Evolutionary conservation across 1,140 invertebrate genomes (phyloP), one percentile per base, ranked within the genome.

Genomic region (Drosophila ohnishii): DNA sequence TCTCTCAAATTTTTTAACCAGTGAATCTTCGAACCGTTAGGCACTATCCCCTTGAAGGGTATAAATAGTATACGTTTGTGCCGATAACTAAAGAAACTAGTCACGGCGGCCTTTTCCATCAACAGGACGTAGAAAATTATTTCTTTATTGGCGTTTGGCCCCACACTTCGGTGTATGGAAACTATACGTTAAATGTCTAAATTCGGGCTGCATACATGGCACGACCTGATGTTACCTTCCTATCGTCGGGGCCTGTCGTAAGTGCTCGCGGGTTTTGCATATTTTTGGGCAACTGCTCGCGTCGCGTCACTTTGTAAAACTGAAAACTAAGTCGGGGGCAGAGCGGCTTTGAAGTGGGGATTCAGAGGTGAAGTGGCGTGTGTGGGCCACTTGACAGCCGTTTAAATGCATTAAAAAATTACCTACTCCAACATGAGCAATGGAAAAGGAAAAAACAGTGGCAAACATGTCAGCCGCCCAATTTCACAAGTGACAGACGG

Each of bases 321-420:
- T 64, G 37, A 25, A 32, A 81, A 77, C 73, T 50, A 53, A 44
- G 28, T 34, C 51, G 55, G 34, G 55, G 59, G 42, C 25, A 22
- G 40, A 13, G 32, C 37, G 28, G 32, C 53, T 22, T 25, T 22
- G 16, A 32, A 32, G 61, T 22, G 61, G 13, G 37, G 37, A 61
- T 44, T 34, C 56, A 42, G 61, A 67, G 44, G 48, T 34, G 40
- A 57, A 58, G 66, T 71, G 51, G 58, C 58, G 70, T 73, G 70
- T 74, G 71, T 76, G 66, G 67, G 82, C 78, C 81, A 84, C 81
- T 84, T 84, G 82, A 86, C 81, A 86, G 81, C 81, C 81, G 73
- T 84, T 84, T 86, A 84, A 84, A 86, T 81, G 81, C 78, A 84
- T 84, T 84, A 86, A 84, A 84, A 84, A 84, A 86, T 84, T 84